Percentiles rank a stretch among this genome's conserved stretches.
These are phyloP conservation scores for Miltochrista miniata DNA, from an alignment of 2,888 invertebrate genomes.

Conservation along the genomic window DNA sequence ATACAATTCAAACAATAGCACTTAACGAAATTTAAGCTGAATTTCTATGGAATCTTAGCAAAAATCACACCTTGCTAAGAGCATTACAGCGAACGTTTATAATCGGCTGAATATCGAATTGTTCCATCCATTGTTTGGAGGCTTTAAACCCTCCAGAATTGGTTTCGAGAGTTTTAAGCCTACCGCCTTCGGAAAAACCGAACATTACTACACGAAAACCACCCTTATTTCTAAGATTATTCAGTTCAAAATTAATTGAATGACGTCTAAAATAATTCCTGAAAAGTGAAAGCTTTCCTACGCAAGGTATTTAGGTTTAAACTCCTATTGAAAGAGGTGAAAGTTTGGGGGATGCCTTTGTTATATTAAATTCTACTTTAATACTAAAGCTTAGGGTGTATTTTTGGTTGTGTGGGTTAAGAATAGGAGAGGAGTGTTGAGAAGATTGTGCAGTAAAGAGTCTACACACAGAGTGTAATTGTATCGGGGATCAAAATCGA, in stretches of 20 bases:
- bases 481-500: constrained; percentile 79
- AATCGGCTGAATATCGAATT: constrained; percentile 83
- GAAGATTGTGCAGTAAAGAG: constrained; percentile 80
- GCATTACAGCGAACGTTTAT: constrained; percentile 76
- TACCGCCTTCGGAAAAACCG: constrained; percentile 74
- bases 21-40: constrained; percentile 21
- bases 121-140: constrained; percentile 78
- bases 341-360: constrained; percentile 65
- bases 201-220: constrained; percentile 37
- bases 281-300: constrained; percentile 83
- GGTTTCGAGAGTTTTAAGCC: constrained; percentile 81
- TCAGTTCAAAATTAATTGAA: constrained; percentile 51
- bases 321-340: constrained; percentile 83
- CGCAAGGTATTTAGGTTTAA: constrained; percentile 82
- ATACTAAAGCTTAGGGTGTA: constrained; percentile 37
- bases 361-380: constrained; percentile 47
- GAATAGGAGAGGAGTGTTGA: constrained; percentile 58
- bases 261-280: constrained; percentile 68
- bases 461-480: constrained; percentile 79
- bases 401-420: constrained; percentile 40
- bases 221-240: constrained; percentile 40
- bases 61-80: constrained; percentile 79
- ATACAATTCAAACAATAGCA: constrained; percentile 13
- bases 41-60: constrained; percentile 51
- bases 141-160: constrained; percentile 77